Conservation (phyloP, 2,797 vertebrate species). For the Chelon labrosus region DNA sequence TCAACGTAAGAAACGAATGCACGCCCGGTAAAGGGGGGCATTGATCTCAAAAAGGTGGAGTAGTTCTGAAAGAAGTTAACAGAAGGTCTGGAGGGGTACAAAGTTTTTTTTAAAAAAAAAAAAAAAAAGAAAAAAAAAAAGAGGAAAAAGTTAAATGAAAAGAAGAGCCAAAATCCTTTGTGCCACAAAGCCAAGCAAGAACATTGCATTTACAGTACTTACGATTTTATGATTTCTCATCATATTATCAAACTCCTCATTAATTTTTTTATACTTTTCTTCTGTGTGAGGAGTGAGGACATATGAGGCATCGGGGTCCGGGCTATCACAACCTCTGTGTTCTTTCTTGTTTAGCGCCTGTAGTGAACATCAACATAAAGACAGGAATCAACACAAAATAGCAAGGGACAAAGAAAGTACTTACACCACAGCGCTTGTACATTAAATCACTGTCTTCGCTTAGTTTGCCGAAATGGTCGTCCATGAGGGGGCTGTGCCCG, state of each 20-base stretch:
- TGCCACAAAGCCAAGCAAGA: constrained; percentile 89
- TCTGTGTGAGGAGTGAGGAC: constrained; percentile 99
- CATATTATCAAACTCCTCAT: constrained; percentile 99
- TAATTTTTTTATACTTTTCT: constrained; percentile 99
- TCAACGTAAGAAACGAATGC: constrained; percentile 69
- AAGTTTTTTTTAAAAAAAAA: constrained; percentile 33
- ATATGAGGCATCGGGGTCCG: constrained; percentile 99
- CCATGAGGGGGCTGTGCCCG: constrained; percentile 99
- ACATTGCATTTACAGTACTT: constrained; percentile 87
- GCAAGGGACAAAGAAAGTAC: constrained; percentile 94
- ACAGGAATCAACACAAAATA: constrained; percentile 99
- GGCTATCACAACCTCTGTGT: constrained; percentile 99
- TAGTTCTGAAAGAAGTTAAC: constrained; percentile 73
- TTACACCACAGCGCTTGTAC: constrained; percentile 99
- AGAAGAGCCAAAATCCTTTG: constrained; percentile 78
- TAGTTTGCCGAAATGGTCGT: constrained; percentile 99
- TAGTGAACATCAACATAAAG: constrained; percentile 97
- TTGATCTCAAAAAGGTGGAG: constrained; percentile 65
- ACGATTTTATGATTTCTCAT: constrained; percentile 99
- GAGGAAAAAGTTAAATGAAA: constrained; percentile 63
- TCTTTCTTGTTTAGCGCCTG: constrained; percentile 99
- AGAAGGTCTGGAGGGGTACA: constrained; percentile 69
- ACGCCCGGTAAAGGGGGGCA: constrained; percentile 66
- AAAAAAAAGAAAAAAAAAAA: constrained; percentile 61
- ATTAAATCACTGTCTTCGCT: constrained; percentile 99